These are phyloP conservation scores for Gnatocerus cornutus DNA, from an alignment of 2,888 invertebrate species.

Conservation along the genomic window DNA sequence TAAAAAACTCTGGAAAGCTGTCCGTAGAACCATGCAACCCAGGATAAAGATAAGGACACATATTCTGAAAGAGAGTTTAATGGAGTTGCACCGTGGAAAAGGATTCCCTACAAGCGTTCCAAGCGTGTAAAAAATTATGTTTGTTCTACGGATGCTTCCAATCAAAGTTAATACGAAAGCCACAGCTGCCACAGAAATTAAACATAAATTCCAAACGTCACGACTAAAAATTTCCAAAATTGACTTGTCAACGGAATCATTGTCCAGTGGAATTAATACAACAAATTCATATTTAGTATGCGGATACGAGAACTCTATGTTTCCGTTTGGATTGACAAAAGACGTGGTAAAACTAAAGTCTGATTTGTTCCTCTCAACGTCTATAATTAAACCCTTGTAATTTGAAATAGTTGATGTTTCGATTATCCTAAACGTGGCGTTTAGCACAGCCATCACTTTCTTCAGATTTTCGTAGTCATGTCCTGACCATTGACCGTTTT, in stretches of 20 bases:
- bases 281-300: background rate
- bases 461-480: constrained; percentile 6
- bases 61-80: background rate
- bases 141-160: no score
- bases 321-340: background rate
- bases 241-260: background rate
- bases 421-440: constrained; percentile 1
- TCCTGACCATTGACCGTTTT: constrained; percentile 7
- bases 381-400: background rate
- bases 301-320: background rate
- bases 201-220: background rate
- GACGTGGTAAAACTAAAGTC: constrained; percentile 15
- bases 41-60: background rate
- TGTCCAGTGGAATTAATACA: background rate
- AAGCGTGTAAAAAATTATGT: background rate
- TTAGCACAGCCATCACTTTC: background rate
- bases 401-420: background rate
- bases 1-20: constrained; percentile 1
- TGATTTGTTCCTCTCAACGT: background rate
- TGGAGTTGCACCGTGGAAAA: background rate
- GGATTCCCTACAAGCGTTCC: background rate
- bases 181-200: no score
- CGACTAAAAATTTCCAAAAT: background rate
- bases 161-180: no score
- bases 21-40: background rate